phyloP scores from a whole-genome alignment of 2,113 vertebrate genomes.

The sheep (Ovis aries) region ARS-UI_Ramb_v3.0 NC_056068.1:15464001-15464500 shows the following conservation, averaged over 20 bases:
- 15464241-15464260: neutral
- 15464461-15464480: neutral
- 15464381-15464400: neutral
- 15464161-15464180: neutral
- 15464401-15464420: neutral
- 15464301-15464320: neutral
- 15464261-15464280: neutral
- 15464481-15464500: neutral
- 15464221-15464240: neutral
- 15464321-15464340: neutral
- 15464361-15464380: neutral
- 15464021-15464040: neutral
- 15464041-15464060: neutral
- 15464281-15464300: rapidly evolving
- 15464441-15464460: neutral
- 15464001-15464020: neutral
- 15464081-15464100: neutral
- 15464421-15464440: neutral
- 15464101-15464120: neutral
- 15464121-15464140: neutral
- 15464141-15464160: neutral
- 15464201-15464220: neutral
- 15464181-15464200: neutral
- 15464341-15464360: neutral
- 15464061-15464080: neutral